Base-by-base conservation (phyloP, 2,888 invertebrate species). In the Furcula furcula region DNA sequence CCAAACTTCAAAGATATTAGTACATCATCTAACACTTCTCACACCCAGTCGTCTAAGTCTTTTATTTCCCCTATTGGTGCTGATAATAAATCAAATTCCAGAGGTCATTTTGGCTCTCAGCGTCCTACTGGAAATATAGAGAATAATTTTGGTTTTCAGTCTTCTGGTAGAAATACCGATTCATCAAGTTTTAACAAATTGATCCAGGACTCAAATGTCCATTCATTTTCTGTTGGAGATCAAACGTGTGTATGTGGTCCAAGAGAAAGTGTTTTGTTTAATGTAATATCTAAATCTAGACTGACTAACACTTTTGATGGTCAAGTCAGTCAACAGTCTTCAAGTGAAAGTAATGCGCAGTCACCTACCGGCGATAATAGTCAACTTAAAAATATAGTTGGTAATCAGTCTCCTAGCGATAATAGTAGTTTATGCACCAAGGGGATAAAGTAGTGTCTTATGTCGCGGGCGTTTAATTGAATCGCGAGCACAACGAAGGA, bases 191-290 rank as follows among this genome's bases (percentile, higher is more conserved):
- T 26, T 14, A 14, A 5, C 5, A 9, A 9, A 3, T n/a, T 1
- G 26, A n/a, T n/a, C n/a, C 26, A 26, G 9, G 26, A 26, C 7
- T 13, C 26, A 1, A 26, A 26, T 14, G 14, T 26, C 4, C 26
- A 26, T 14, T 14, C 14, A 0, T 26, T 14, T 6, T 7, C 26
- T 7, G 2, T 14, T 1, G 26, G 14, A 4, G 26, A 26, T 5
- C 14, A 26, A 13, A 26, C 14, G 9, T 26, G 26, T 26, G 14
- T 26, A 1, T 26, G 26, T 26, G 26, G 26, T 14, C 26, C 26
- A n/a, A 4, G 9, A 14, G 14, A 14, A 1, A 26, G 26, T 11
- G 13, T 14, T 4, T 26, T 26, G 5, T 14, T 26, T 7, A 14
- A 3, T 5, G 7, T 9, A n/a, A 14, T 26, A 1, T 26, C 11